Base-by-base conservation (phyloP, 2,888 invertebrate species). In the Cordilura impudica region DNA sequence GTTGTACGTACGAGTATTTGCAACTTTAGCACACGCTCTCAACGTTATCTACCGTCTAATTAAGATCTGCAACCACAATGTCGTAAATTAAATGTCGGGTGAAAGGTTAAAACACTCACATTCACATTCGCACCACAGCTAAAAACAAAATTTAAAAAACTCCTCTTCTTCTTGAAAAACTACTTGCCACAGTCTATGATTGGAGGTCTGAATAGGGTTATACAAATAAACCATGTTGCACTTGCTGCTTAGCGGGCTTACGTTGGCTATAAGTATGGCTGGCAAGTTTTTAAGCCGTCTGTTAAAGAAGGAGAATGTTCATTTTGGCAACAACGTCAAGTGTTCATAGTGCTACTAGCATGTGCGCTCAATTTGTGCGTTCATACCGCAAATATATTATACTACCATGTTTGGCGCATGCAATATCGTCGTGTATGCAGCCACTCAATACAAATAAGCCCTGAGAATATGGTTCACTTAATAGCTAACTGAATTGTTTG, bases 61-160 rank as follows among this genome's bases (percentile, higher is more conserved):
- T 83, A 83, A 83, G 83, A 83, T 82, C 82, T 83, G 83, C 81
- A 82, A 78, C 73, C 81, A 78, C 81, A 80, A 72, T 79, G 82
- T 81, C 83, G 83, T 83, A 83, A 83, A 83, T 83, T 83, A 83
- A 83, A 81, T 79, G 81, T 70, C 67, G 70, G 83, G 83, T 83
- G 80, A 82, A 82, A 83, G 83, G 83, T 83, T 83, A 82, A 82
- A 81, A 79, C 82, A 82, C 82, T 82, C 73, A 75, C 75, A 67
- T 51, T n/a, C n/a, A n/a, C n/a, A n/a, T n/a, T n/a, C n/a, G n/a
- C 66, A 39, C 56, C 51, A 54, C 26, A 35, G 31, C 23, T 23
- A 26, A 51, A 51, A 61, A n/a, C n/a, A n/a, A n/a, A n/a, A n/a
- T n/a, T n/a, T n/a, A n/a, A n/a, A 61, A 54, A 53, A 35, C 23